Percentiles rank a stretch among this genome's conserved stretches.
Conservation (phyloP, 2,888 invertebrate species). For the Torymus aiolomorphi region DNA sequence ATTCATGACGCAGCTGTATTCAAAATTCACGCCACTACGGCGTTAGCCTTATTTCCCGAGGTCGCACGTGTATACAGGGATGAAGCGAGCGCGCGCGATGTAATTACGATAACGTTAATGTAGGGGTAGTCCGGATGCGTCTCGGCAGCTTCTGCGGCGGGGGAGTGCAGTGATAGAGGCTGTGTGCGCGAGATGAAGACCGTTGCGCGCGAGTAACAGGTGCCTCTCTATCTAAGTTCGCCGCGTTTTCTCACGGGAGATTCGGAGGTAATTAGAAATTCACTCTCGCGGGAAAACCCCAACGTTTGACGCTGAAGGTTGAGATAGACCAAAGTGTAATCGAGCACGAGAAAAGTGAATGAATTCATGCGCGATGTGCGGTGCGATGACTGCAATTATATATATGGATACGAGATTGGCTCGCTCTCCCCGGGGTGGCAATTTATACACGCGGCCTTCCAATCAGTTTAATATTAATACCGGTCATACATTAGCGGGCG, state of each 20-base stretch:
- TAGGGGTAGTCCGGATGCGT: slow-evolving; percentile 60
- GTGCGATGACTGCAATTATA: background rate
- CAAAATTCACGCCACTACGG: background rate
- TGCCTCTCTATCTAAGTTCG: slow-evolving; percentile 63
- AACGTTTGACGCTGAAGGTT: background rate
- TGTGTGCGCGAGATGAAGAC: slow-evolving; percentile 29
- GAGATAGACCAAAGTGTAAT: too few relatives aligned
- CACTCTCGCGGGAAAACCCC: slow-evolving; percentile 34
- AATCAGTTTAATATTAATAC: slow-evolving; percentile 41
- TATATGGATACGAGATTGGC: background rate
- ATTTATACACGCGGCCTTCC: slow-evolving; percentile 27
- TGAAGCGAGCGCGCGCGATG: slow-evolving; percentile 60
- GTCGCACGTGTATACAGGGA: slow-evolving; percentile 25
- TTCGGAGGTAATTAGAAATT: slow-evolving; percentile 54
- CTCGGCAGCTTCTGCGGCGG: slow-evolving; percentile 58
- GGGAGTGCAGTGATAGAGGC: slow-evolving; percentile 42
- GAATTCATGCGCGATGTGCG: background rate
- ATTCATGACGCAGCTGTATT: background rate
- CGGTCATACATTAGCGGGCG: slow-evolving; percentile 21
- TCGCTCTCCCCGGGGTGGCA: background rate
- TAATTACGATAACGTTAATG: slow-evolving; percentile 72
- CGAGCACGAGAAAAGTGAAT: too few relatives aligned
- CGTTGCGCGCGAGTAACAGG: slow-evolving; percentile 67
- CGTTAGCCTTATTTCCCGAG: slow-evolving; percentile 15
- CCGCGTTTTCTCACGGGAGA: background rate